Conservation (phyloP, 2,888 invertebrate genomes). For the Drosophila parthenogenetica region DNA sequence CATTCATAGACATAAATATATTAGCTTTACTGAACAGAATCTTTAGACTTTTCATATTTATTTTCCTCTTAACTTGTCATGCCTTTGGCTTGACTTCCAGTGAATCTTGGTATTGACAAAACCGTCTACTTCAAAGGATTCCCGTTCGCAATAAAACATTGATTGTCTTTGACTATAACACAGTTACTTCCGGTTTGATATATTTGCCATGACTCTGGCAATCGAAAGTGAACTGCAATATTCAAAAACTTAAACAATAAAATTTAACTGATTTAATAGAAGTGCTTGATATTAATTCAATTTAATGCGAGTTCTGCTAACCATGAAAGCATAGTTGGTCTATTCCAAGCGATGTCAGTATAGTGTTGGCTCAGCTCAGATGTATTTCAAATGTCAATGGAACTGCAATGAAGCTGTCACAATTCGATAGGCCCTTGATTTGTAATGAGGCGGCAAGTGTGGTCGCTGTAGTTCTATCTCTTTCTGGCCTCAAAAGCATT, state of each 20-base stretch:
- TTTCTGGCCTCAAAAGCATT: slow-evolving; percentile 30
- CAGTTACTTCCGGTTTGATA: neutral
- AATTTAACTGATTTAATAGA: too few relatives aligned
- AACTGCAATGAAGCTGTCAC: slow-evolving; percentile 7
- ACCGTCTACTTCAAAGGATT: neutral
- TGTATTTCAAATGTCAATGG: neutral
- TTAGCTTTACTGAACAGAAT: neutral
- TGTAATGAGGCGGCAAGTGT: slow-evolving; percentile 33
- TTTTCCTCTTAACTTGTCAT: slow-evolving; percentile 1
- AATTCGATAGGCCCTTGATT: slow-evolving; percentile 33
- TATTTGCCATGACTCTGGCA: neutral
- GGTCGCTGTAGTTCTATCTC: slow-evolving; percentile 4
- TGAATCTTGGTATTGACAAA: slow-evolving; percentile 1
- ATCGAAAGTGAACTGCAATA: neutral
- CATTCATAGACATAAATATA: neutral
- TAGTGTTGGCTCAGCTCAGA: neutral
- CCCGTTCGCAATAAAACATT: neutral
- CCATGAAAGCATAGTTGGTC: neutral
- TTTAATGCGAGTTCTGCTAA: neutral
- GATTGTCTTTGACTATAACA: too few relatives aligned
- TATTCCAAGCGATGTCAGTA: neutral
- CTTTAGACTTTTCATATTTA: neutral
- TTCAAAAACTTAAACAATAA: too few relatives aligned
- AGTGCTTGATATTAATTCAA: too few relatives aligned
- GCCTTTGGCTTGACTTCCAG: slow-evolving; percentile 8